phyloP scores from a whole-genome alignment of 2,888 invertebrate species.

The Lepeophtheirus nordmannii region DNA sequence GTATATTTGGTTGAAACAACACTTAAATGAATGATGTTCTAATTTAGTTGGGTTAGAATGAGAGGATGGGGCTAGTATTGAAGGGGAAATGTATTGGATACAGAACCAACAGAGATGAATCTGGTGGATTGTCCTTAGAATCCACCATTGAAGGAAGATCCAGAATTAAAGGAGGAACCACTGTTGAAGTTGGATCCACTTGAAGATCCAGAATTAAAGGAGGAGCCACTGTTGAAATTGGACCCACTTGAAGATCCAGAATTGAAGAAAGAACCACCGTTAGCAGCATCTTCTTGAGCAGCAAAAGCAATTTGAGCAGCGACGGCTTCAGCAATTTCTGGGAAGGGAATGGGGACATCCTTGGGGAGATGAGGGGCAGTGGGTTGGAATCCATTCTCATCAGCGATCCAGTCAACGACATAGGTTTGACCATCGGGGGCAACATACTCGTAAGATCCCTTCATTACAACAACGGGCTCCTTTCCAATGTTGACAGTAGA shows the following conservation, averaged over 20 bases:
- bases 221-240: not conserved
- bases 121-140: too few relatives aligned
- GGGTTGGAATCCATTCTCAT: conserved; percentile 23
- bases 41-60: too few relatives aligned
- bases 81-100: too few relatives aligned
- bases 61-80: too few relatives aligned
- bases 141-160: too few relatives aligned
- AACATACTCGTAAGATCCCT: conserved; percentile 21
- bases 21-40: too few relatives aligned
- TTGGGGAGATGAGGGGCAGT: conserved; percentile 18
- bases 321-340: conserved; percentile 21
- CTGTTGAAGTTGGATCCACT: too few relatives aligned
- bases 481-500: conserved; percentile 11
- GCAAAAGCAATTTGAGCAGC: conserved; percentile 23
- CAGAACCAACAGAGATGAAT: too few relatives aligned
- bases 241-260: not conserved
- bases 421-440: conserved; percentile 17
- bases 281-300: conserved; percentile 17
- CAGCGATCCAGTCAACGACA: conserved; percentile 21
- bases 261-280: conserved; percentile 20
- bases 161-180: too few relatives aligned
- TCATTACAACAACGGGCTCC: conserved; percentile 8
- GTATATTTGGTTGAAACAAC: too few relatives aligned
- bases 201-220: too few relatives aligned
- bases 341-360: conserved; percentile 15